A percentile compares a stretch with the other conserved stretches of the same genome.
phyloP scores from a whole-genome alignment of 1,140 invertebrate genomes.

The Zaprionus capensis region DNA sequence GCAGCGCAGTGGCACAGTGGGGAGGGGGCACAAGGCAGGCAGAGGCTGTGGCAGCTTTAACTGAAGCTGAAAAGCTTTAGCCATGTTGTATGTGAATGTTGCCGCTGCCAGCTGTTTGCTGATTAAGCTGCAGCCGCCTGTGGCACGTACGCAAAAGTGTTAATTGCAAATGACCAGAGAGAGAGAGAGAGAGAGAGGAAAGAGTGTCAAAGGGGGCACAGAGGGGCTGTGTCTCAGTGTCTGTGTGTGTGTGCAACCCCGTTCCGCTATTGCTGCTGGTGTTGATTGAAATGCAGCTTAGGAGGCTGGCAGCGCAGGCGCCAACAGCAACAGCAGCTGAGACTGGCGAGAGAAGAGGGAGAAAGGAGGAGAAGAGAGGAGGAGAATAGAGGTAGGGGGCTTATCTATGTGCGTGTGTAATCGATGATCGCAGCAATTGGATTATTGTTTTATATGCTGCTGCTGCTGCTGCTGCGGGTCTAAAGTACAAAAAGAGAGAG shows the following conservation, averaged over 20 bases:
- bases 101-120: constrained; percentile 48
- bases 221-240: no score
- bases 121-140: constrained; percentile 60
- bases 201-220: background rate
- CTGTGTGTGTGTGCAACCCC: constrained; percentile 34
- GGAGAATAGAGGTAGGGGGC: no score
- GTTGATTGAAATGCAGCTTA: constrained; percentile 41
- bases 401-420: constrained; percentile 36
- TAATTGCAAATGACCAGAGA: constrained; percentile 77
- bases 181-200: background rate
- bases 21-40: background rate
- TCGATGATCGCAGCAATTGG: constrained; percentile 70
- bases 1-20: background rate
- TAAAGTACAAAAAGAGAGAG: constrained; percentile 67
- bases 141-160: constrained; percentile 80
- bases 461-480: background rate
- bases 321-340: background rate
- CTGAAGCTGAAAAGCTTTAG: constrained; percentile 30
- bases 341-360: background rate
- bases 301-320: constrained; percentile 35
- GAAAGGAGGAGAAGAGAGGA: background rate
- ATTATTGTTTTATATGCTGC: constrained; percentile 41
- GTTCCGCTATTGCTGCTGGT: constrained; percentile 28
- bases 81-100: constrained; percentile 12
- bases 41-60: constrained; percentile 9